Base-by-base conservation (phyloP, 2,113 vertebrate species). In the Serinus canaria region DNA sequence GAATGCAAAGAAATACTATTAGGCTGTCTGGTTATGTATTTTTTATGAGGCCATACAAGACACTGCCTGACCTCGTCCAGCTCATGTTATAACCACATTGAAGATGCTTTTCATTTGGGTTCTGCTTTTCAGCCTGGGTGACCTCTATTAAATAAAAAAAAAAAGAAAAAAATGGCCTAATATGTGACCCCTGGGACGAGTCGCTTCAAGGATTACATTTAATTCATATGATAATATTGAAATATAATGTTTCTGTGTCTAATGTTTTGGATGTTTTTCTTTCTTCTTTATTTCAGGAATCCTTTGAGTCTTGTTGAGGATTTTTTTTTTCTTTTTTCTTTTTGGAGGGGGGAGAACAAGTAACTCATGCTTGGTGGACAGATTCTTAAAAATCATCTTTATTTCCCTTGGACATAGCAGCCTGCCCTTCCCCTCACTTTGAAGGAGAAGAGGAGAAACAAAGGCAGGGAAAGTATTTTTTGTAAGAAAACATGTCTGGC, bases 1-100 rank as follows among this genome's bases (percentile, higher is more conserved):
- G 97, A 98, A 98, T 98, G 98, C 98, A 98, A 97, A 98, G 98
- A 98, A 98, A 98, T 97, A 98, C 98, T 98, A 98, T 98, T 98
- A 98, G 98, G 96, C 97, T 98, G 98, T 97, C 98, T 98, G 98
- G 98, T 98, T 98, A 98, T 98, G 98, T 98, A 98, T 98, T 98
- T 98, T 98, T 98, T 98, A 98, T 98, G 98, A 98, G 98, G 96
- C 98, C 98, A 97, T 98, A 98, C 98, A 98, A 98, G 98, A 98
- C 95, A 97, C 98, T 97, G 98, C 97, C 98, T 98, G 98, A 98
- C 98, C 98, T 98, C 96, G 97, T 96, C 96, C 97, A 97, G 98
- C 97, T 98, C 98, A 95, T 97, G 98, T 98, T 98, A 98, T 97
- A 98, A 98, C 98, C 98, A 97, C 98, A 97, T 92, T 97, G 98